Base-by-base conservation (phyloP, 1,140 invertebrate genomes). In the Zaprionus capensis region DNA sequence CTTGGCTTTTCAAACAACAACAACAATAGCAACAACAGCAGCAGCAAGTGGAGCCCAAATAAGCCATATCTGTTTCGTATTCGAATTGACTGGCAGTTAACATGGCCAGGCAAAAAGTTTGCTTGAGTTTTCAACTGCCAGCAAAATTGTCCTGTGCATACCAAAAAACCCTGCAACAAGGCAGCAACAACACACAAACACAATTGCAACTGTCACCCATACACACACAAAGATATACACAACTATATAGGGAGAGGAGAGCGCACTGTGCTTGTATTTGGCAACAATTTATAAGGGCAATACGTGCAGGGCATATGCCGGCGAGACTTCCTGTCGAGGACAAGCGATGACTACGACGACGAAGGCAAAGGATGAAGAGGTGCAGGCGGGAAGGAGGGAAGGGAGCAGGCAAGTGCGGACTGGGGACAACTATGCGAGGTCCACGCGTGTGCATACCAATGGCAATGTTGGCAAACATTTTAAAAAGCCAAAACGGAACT, bases 11-110 rank as follows among this genome's bases (percentile, higher is more conserved):
- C 68, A 61, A 70, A 63, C 66, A 75, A 7, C 65, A 51, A 20
- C 31, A 67, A 14, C 41, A 70, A 53, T n/a, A n/a, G n/a, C 59
- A 81, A 24, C 24, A 64, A 4, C 14, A 49, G n/a, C 46, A 61
- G 28, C 46, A 66, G 34, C 46, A 41, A 15, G 34, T 31, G 26
- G 14, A 57, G 26, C 34, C 76, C 76, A 86, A 85, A 86, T 86
- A 82, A 82, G 82, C 80, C 83, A 82, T 85, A 85, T 86, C 82
- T 87, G 78, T 86, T 81, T 78, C 83, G 82, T 78, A 71, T 88
- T 88, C 80, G 84, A 82, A 87, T 87, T 87, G 83, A 88, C 80
- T 87, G 83, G 78, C 84, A 87, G 84, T 88, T 87, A 88, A 88
- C 83, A 87, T 78, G 83, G 78, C 74, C 79, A 53, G 59, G 73